Percentiles rank a stretch among this genome's conserved stretches.
These are phyloP conservation scores for Mythimna albipuncta DNA, from an alignment of 2,888 invertebrate genomes.

Conservation along the genomic window DNA sequence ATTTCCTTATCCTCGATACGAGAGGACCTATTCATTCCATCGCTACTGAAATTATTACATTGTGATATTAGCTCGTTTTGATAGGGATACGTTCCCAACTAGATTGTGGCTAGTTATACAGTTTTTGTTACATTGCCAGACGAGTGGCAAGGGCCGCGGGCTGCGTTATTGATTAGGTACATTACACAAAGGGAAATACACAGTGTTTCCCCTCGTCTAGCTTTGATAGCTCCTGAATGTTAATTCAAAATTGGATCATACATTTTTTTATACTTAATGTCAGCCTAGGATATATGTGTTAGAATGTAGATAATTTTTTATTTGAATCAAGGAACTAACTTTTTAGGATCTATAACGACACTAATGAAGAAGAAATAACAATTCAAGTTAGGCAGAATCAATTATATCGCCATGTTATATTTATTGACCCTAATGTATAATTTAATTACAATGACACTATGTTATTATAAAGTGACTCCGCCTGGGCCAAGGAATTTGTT, in stretches of 20 bases:
- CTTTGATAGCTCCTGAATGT: conserved; percentile 48
- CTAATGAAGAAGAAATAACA: neutral
- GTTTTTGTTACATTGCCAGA: conserved; percentile 43
- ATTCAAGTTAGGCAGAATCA: neutral
- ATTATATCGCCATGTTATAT: neutral
- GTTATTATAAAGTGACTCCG: neutral
- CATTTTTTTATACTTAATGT: neutral
- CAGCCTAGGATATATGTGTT: neutral
- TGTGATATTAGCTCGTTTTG: neutral
- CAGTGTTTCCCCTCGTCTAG: conserved; percentile 68
- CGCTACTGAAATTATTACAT: conserved; percentile 3
- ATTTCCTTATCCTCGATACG: conserved; percentile 7
- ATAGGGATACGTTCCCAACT: conserved; percentile 12
- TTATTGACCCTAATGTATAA: neutral
- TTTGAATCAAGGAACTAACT: neutral
- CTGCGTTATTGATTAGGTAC: conserved; percentile 71
- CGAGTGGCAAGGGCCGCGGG: conserved; percentile 61
- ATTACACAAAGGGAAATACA: conserved; percentile 75
- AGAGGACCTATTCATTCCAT: conserved; percentile 1
- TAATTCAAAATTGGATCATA: conserved; percentile 19
- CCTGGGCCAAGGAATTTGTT: conserved; percentile 8
- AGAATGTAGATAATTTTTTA: neutral
- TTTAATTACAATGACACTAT: conserved; percentile 6
- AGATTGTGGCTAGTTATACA: conserved; percentile 31
- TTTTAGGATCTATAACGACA: conserved; percentile 8